Evolutionary conservation across 2,888 invertebrate genomes (phyloP).

Genomic region (Stenichneumon culpator): DNA sequence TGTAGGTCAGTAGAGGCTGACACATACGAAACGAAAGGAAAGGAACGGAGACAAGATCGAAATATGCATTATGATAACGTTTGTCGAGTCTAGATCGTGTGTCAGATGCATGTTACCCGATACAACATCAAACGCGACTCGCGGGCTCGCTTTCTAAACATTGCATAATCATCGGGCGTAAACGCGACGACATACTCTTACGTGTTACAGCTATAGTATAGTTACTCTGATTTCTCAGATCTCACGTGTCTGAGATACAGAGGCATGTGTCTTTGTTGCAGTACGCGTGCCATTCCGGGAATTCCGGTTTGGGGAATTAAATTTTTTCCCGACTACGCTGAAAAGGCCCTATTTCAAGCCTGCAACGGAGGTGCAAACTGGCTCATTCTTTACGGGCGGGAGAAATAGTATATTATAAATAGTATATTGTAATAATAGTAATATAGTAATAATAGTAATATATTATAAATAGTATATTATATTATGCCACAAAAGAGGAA

Average conservation of each 20-base stretch:
- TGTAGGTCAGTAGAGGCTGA: background rate
- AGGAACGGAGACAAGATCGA: slow-evolving; percentile 26
- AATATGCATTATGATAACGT: slow-evolving; percentile 34
- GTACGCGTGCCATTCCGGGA: background rate
- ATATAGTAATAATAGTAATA: no score
- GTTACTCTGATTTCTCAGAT: slow-evolving; percentile 27
- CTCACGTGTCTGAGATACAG: slow-evolving; percentile 9
- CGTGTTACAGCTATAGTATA: slow-evolving; percentile 30
- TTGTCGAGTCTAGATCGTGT: slow-evolving; percentile 53
- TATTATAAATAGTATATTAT: no score
- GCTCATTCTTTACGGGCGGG: no score
- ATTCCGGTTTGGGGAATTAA: background rate
- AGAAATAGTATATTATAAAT: no score
- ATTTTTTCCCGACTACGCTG: no score
- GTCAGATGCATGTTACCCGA: slow-evolving; percentile 57
- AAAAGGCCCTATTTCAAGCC: no score
- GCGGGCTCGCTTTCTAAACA: slow-evolving; percentile 77
- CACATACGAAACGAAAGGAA: slow-evolving; percentile 4
- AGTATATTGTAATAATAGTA: no score
- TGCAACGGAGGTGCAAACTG: no score
- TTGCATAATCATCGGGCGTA: slow-evolving; percentile 70
- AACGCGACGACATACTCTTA: slow-evolving; percentile 45
- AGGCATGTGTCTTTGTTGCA: background rate
- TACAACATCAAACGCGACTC: slow-evolving; percentile 55
- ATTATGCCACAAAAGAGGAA: no score